phyloP scores from a whole-genome alignment of 2,888 invertebrate species.

The Drosophila paramelanica region DNA sequence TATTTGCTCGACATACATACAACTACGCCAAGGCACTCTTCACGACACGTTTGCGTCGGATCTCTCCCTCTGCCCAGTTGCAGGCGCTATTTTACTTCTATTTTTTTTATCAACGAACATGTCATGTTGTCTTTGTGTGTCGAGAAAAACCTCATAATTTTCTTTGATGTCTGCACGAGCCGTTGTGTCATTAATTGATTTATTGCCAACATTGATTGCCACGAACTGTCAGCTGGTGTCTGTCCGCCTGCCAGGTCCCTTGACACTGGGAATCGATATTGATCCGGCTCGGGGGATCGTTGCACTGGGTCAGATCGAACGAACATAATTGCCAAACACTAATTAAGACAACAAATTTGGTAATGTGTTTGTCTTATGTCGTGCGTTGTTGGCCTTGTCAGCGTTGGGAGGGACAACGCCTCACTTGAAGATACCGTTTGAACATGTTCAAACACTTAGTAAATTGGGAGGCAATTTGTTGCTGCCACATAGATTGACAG shows the following conservation, averaged over 20 bases:
- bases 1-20: conserved; percentile 61
- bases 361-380: conserved; percentile 62
- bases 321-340: conserved; percentile 44
- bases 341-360: conserved; percentile 53
- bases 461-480: conserved; percentile 25
- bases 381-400: conserved; percentile 35
- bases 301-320: conserved; percentile 21
- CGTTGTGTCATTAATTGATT: conserved; percentile 75
- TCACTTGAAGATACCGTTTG: conserved; percentile 41
- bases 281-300: conserved; percentile 17
- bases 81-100: neutral
- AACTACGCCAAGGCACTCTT: conserved; percentile 25
- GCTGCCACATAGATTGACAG: conserved; percentile 2
- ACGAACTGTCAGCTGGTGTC: conserved; percentile 24
- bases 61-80: conserved; percentile 4
- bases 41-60: conserved; percentile 53
- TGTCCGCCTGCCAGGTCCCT: neutral
- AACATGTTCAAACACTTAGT: conserved; percentile 48
- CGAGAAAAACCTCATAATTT: conserved; percentile 65
- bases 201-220: conserved; percentile 62
- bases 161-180: conserved; percentile 76
- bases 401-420: conserved; percentile 6
- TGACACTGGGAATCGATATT: conserved; percentile 26
- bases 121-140: conserved; percentile 40
- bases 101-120: conserved; percentile 57